These are phyloP conservation scores for Actinopyga echinites DNA, from an alignment of 53 echinoderm and acorn worm species.

Conservation along the genomic window DNA sequence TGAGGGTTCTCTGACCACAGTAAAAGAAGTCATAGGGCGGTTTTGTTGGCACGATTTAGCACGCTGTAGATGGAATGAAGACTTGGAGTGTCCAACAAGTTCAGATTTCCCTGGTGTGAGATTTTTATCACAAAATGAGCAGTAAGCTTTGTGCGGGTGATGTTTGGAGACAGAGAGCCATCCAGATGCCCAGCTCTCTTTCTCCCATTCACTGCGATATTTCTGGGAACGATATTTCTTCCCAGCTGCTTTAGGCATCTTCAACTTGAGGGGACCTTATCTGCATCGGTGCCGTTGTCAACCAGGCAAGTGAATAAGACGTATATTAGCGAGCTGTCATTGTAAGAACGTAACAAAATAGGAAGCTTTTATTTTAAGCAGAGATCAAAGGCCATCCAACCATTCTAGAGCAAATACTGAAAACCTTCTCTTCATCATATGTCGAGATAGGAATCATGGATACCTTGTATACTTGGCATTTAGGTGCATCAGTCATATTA, in stretches of 20 bases:
- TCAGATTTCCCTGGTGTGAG: conserved; percentile 25
- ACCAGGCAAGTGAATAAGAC: too few species aligned
- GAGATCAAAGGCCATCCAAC: too few species aligned
- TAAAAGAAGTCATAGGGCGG: neutral
- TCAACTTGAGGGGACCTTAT: neutral
- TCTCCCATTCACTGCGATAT: conserved; percentile 36
- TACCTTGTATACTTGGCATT: too few species aligned
- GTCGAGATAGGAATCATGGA: too few species aligned
- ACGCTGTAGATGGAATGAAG: conserved; percentile 14
- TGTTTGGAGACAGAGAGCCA: conserved; percentile 42
- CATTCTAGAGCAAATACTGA: too few species aligned
- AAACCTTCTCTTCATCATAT: too few species aligned
- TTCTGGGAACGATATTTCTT: conserved; percentile 43
- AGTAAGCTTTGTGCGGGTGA: conserved; percentile 28
- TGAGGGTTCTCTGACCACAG: neutral
- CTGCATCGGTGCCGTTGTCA: too few species aligned
- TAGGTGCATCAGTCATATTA: too few species aligned
- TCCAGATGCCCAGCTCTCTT: conserved; percentile 26
- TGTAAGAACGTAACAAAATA: too few species aligned
- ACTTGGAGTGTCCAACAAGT: conserved; percentile 21
- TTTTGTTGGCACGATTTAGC: neutral
- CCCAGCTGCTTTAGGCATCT: conserved; percentile 15
- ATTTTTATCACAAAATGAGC: conserved; percentile 23
- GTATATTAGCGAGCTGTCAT: too few species aligned
- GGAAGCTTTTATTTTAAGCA: too few species aligned